phyloP scores from a whole-genome alignment of 2,113 vertebrate species.

The Urocynchramus pylzowi region DNA sequence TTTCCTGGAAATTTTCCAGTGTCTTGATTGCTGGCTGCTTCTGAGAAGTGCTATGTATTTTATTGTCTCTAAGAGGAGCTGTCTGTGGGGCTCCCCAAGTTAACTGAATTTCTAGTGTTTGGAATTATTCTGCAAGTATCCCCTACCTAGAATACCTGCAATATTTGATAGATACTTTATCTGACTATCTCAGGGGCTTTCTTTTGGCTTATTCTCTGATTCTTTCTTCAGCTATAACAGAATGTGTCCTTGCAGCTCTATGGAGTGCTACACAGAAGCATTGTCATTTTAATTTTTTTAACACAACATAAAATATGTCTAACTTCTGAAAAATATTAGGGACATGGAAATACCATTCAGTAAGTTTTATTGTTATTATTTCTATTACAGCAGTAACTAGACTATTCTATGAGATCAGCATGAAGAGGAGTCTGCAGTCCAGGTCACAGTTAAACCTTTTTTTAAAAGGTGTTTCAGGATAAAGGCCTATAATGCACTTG shows the following conservation, averaged over 20 bases:
- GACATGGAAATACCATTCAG: neutral
- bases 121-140: neutral
- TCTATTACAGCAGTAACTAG: neutral
- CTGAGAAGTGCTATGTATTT: neutral
- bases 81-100: neutral
- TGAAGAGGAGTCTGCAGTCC: neutral
- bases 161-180: neutral
- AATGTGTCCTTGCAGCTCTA: neutral
- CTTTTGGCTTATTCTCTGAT: neutral
- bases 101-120: neutral
- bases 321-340: neutral
- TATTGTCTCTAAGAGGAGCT: neutral
- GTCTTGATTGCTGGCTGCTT: neutral
- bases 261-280: neutral
- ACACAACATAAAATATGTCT: neutral
- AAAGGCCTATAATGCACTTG: neutral
- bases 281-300: neutral
- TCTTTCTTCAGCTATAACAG: neutral
- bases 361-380: neutral
- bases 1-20: neutral
- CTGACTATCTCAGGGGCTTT: neutral
- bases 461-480: neutral
- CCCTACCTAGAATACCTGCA: neutral
- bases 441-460: neutral
- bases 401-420: neutral